A percentile compares a stretch with the other conserved stretches of the same genome.
Evolutionary conservation across 53 echinoderm and acorn worm species (phyloP).

Genomic region (Apostichopus leukothele): DNA sequence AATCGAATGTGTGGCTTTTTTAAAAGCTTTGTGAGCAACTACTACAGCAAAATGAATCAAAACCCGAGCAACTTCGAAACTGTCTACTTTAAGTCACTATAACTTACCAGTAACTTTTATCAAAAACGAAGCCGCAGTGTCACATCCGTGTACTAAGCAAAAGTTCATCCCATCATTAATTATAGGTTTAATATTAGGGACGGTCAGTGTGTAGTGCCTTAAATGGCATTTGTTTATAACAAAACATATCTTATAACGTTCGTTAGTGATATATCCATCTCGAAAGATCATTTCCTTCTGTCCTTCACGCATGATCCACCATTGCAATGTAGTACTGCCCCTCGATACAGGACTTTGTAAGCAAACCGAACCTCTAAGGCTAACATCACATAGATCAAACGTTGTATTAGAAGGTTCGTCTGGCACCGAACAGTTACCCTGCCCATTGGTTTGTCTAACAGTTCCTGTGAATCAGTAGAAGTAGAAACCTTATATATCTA

Average conservation of each 20-base stretch:
- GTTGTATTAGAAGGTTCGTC: background rate
- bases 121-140: background rate
- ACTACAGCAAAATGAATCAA: no score
- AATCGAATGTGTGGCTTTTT: no score
- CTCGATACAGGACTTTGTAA: background rate
- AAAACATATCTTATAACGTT: background rate
- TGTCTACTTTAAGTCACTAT: background rate
- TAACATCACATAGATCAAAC: background rate
- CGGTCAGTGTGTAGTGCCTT: background rate
- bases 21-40: no score
- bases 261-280: slow-evolving; percentile 4
- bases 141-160: background rate
- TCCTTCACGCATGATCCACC: background rate
- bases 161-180: background rate
- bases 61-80: no score
- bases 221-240: background rate
- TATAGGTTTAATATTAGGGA: background rate
- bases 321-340: background rate
- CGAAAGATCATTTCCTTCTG: background rate
- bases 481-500: no score
- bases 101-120: background rate
- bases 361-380: background rate
- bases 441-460: no score
- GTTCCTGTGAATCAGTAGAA: no score
- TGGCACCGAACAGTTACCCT: background rate